Base-by-base conservation (phyloP, 2,888 invertebrate species). In the Heliconius charithonia region DNA sequence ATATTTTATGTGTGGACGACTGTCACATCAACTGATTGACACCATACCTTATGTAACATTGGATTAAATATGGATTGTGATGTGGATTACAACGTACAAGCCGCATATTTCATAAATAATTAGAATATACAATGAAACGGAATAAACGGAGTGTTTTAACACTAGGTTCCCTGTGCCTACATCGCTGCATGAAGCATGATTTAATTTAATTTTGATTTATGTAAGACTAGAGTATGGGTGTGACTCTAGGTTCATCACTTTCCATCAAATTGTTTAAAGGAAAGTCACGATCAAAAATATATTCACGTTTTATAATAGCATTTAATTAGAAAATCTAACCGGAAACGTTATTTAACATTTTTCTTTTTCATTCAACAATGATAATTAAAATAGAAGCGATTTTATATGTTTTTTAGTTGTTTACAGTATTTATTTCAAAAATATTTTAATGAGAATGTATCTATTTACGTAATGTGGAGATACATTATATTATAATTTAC, bases 1-100 rank as follows among this genome's bases (percentile, higher is more conserved):
- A 77, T 83, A 83, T 82, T 83, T 82, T 66, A 81, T 74, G 41
- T 71, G 76, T 82, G 77, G 65, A 59, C 75, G 73, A 74, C 74
- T 80, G 81, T 82, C 81, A 78, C 78, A 78, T 75, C 76, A 78
- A 75, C 71, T 79, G 79, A 82, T 81, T 81, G 80, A 80, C 82
- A 79, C 56, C 59, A 83, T 83, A 79, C 82, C 75, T 76, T 76
- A 66, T 79, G 72, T 73, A 69, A 27, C 75, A 63, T 79, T 72
- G 72, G 79, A 81, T 81, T 81, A 80, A 65, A 69, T 67, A 67
- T 75, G 79, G 16, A 51, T 62, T 67, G 75, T 72, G 65, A 67
- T 66, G 62, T 69, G 59, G 41, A 62, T 67, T 59, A 62, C 37
- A 73, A 32, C 37, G 63, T 73, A 59, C 65, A 67, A 59, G 45